Base-by-base conservation (phyloP, 2,797 vertebrate genomes). In the Anomalospiza imberbis region DNA sequence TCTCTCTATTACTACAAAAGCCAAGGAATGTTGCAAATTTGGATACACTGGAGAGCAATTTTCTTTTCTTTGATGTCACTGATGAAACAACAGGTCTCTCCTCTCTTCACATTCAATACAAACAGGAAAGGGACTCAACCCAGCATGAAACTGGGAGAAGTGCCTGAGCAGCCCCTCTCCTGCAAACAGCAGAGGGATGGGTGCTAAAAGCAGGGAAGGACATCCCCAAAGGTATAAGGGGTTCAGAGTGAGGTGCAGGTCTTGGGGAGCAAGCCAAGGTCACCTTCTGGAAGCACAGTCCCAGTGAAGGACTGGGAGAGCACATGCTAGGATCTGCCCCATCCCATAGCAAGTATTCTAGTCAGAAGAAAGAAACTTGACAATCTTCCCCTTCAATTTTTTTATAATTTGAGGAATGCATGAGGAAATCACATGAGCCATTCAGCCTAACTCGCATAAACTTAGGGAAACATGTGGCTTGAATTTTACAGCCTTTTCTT, bases 401-500 rank as follows among this genome's bases (percentile, higher is more conserved):
- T 88, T 87, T 77, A 51, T 50, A n/a, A 36, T 81, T 66, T 89
- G 78, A 85, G 21, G n/a, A 73, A 81, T n/a, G 51, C 44, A 67
- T 42, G 55, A 90, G 61, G 60, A 89, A 82, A 91, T 61, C 78
- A 93, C 74, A 66, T 68, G 74, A 92, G 79, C 61, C 7, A 0
- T 66, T 92, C 67, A 86, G 80, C 42, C 61, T 90, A 75, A 81
- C 67, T 91, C 2, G 0, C 65, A 77, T 85, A 79, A 89, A 91
- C 34, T 93, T 79, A 87, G 25, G 91, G 48, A 90, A 53, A 54
- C 25, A 51, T 15, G 34, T 2, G 9, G 55, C 57, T 92, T 88
- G 79, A 75, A 60, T 94, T 89, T 88, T 85, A 68, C 44, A 94
- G 79, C n/a, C 28, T 87, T 97, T 92, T 95, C 76, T 80, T 95